These are phyloP conservation scores for Ephestia elutella DNA, from an alignment of 1,140 invertebrate genomes.

Conservation along the genomic window DNA sequence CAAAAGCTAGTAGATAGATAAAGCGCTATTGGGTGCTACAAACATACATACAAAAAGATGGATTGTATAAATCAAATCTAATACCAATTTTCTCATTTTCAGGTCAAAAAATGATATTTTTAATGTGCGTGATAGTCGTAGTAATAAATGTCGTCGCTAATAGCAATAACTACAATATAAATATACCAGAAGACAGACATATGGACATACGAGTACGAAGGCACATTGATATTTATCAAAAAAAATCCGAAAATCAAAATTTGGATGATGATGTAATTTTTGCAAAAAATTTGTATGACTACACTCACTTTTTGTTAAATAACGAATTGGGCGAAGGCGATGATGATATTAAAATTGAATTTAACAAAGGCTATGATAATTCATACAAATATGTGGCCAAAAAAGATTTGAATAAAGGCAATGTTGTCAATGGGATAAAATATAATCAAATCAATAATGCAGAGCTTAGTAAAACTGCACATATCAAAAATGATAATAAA, in stretches of 20 bases:
- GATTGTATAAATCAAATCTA: too few relatives aligned
- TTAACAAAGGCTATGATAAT: background rate
- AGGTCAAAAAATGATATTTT: constrained; percentile 12
- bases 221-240: background rate
- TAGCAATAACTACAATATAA: constrained; percentile 25
- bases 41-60: too few relatives aligned
- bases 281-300: background rate
- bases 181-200: constrained; percentile 4
- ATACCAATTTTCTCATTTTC: background rate
- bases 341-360: background rate
- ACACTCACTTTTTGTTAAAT: background rate
- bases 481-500: background rate
- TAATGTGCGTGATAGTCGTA: constrained; percentile 16
- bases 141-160: constrained; percentile 23
- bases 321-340: background rate
- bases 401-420: background rate
- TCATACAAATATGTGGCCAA: background rate
- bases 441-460: background rate
- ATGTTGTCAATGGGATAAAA: background rate
- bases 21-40: too few relatives aligned
- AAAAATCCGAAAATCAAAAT: background rate
- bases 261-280: constrained; percentile 1
- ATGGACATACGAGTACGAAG: constrained; percentile 15
- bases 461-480: background rate
- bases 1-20: too few relatives aligned